A percentile compares a stretch with the other conserved stretches of the same genome.
These are phyloP conservation scores for Drosophila neonasuta DNA, from an alignment of 2,888 invertebrate species.

Conservation along the genomic window DNA sequence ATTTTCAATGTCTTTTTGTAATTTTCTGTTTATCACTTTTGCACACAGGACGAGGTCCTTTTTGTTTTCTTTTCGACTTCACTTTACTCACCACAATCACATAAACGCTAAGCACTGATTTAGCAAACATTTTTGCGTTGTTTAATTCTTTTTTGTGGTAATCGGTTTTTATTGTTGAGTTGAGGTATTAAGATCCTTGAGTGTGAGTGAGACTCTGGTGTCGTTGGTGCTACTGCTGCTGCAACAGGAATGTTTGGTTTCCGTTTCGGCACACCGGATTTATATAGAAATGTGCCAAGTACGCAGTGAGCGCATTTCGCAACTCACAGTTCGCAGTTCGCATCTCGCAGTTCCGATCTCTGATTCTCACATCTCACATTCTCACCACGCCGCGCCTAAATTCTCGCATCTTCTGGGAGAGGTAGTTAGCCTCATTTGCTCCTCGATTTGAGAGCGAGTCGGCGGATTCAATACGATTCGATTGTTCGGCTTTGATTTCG, in stretches of 20 bases:
- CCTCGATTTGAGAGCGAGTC: slow-evolving; percentile 43
- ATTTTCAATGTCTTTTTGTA: slow-evolving; percentile 2
- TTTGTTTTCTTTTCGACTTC: not conserved
- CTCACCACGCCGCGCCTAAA: slow-evolving; percentile 57
- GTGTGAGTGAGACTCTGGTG: slow-evolving; percentile 64
- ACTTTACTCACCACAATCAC: slow-evolving; percentile 78
- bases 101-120: slow-evolving; percentile 63
- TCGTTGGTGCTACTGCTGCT: slow-evolving; percentile 73
- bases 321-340: slow-evolving; percentile 12
- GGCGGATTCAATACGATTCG: slow-evolving; percentile 5
- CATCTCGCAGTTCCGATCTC: slow-evolving; percentile 23
- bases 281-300: slow-evolving; percentile 74
- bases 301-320: slow-evolving; percentile 46
- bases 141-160: not conserved
- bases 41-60: slow-evolving; percentile 25
- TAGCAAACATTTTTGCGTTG: slow-evolving; percentile 70
- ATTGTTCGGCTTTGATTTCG: slow-evolving; percentile 13
- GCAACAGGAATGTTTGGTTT: slow-evolving; percentile 81
- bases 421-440: slow-evolving; percentile 60
- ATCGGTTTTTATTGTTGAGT: not conserved
- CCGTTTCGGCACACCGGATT: slow-evolving; percentile 68
- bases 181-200: slow-evolving; percentile 23
- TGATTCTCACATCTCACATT: slow-evolving; percentile 29
- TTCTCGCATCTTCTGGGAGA: slow-evolving; percentile 51
- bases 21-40: slow-evolving; percentile 19